These are phyloP conservation scores for Drepana falcataria DNA, from an alignment of 2,888 invertebrate species.

Conservation along the genomic window DNA sequence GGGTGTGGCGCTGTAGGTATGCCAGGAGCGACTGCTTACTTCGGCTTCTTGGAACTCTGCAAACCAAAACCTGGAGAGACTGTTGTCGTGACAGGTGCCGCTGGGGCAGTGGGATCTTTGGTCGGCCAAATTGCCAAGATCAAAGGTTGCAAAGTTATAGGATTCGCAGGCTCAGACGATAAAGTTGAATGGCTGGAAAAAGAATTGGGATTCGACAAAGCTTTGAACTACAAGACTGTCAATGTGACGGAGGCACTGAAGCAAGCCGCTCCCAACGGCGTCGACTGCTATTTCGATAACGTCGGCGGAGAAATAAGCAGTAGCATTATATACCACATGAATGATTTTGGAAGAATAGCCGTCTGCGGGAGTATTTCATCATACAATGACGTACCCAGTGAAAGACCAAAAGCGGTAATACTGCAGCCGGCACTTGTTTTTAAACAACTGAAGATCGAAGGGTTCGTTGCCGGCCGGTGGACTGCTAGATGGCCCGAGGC, in stretches of 20 bases:
- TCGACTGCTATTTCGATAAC: constrained; percentile 88
- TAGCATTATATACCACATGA: constrained; percentile 79
- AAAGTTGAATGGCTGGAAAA: constrained; percentile 83
- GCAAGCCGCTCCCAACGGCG: constrained; percentile 81
- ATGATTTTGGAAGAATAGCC: constrained; percentile 70
- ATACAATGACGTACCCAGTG: constrained; percentile 66
- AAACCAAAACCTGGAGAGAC: constrained; percentile 83
- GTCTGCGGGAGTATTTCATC: constrained; percentile 80
- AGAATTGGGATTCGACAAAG: constrained; percentile 83
- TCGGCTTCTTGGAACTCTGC: constrained; percentile 83
- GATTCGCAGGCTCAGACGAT: constrained; percentile 83
- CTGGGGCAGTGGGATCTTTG: constrained; percentile 85
- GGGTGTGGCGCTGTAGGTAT: constrained; percentile 81
- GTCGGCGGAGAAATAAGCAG: constrained; percentile 83
- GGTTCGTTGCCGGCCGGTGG: constrained; percentile 71
- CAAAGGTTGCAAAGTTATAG: constrained; percentile 80
- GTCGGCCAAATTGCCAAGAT: constrained; percentile 88
- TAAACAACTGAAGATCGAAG: constrained; percentile 78
- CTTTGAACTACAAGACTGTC: constrained; percentile 85
- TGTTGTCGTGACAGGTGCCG: constrained; percentile 84
- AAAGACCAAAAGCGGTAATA: constrained; percentile 22
- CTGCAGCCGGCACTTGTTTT: constrained; percentile 70
- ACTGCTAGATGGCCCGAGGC: constrained; percentile 40
- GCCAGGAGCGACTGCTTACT: constrained; percentile 85
- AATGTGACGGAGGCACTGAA: constrained; percentile 75